A percentile compares a stretch with the other conserved stretches of the same genome.
Conservation (phyloP, 2,113 vertebrate species). For the Thalassarche chlororhynchos region DNA sequence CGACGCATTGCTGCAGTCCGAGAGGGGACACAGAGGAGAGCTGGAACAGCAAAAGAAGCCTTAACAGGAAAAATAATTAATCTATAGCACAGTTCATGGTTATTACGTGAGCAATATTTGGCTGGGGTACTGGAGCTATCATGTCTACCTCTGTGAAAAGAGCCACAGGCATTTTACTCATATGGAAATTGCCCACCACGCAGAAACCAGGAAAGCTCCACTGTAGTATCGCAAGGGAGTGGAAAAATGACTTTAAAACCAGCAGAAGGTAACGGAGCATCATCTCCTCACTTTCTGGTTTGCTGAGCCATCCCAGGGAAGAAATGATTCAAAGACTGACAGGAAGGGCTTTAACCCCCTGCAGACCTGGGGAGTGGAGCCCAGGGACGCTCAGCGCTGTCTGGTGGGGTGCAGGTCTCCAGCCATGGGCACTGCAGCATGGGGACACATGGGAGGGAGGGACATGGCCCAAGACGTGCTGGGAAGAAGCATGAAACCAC, state of each 20-base stretch:
- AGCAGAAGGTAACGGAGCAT: not conserved
- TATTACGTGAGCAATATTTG: not conserved
- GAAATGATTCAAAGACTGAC: not conserved
- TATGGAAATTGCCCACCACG: not conserved
- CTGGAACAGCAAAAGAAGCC: not conserved
- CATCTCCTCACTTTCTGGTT: not conserved
- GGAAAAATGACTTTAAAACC: not conserved
- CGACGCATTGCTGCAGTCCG: accelerated
- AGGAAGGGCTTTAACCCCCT: not conserved
- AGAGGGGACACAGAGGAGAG: not conserved
- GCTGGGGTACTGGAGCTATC: not conserved
- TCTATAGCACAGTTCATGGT: not conserved
- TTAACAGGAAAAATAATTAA: not conserved
- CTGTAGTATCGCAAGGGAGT: not conserved
- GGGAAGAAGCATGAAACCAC: not conserved
- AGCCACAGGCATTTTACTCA: not conserved
- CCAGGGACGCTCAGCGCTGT: not conserved
- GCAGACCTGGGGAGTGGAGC: not conserved
- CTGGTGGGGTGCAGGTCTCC: not conserved
- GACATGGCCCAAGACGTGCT: accelerated
- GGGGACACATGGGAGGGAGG: accelerated
- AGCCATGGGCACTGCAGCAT: accelerated
- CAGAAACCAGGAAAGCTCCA: not conserved
- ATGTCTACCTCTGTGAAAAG: not conserved
- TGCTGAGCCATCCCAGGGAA: not conserved